Base-by-base conservation (phyloP, 2,888 invertebrate species). In the Cremastinae sp. region DNA sequence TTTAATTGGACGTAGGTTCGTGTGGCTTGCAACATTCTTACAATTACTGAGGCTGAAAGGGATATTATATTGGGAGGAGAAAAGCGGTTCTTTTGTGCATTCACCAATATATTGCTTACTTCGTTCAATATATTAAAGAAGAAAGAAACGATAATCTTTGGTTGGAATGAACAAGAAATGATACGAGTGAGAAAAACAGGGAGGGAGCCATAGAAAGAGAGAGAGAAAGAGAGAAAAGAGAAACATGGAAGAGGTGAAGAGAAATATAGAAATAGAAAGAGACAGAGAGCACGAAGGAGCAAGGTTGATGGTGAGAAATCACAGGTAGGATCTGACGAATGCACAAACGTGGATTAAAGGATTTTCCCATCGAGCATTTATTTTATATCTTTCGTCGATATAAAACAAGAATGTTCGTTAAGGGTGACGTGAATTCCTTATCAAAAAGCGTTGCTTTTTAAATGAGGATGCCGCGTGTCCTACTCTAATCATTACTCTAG, bases 381-480 rank as follows among this genome's bases (percentile, higher is more conserved):
- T 69, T 45, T 28, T 66, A 76, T 58, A 65, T 58, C 16, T 66
- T 20, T 53, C 45, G n/a, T n/a, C n/a, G n/a, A 56, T 59, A 51
- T 53, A 43, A 61, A 65, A 43, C 51, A 68, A 14, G 45, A 45
- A 49, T 45, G 59, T 64, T 56, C 64, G 49, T 58, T 59, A n/a
- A n/a, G n/a, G n/a, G 69, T 73, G 43, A 62, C 53, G 41, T 66
- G n/a, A n/a, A n/a, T n/a, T n/a, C n/a, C n/a, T n/a, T 51, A 20
- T 1, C 62, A 49, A 68, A 80, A 81, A 86, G 84, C 85, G 81
- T 81, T 84, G 82, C 81, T 85, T 80, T 83, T 81, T 80, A 81
- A 85, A 82, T 82, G 81, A 84, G 82, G 81, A 84, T 79, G 81
- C 79, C 82, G 81, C 83, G 81, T 82, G 80, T 82, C 79, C 81